A percentile compares a stretch with the other conserved stretches of the same genome.
These are phyloP conservation scores for Chloropsis hardwickii DNA, from an alignment of 2,113 vertebrate genomes.

Conservation along the genomic window DNA sequence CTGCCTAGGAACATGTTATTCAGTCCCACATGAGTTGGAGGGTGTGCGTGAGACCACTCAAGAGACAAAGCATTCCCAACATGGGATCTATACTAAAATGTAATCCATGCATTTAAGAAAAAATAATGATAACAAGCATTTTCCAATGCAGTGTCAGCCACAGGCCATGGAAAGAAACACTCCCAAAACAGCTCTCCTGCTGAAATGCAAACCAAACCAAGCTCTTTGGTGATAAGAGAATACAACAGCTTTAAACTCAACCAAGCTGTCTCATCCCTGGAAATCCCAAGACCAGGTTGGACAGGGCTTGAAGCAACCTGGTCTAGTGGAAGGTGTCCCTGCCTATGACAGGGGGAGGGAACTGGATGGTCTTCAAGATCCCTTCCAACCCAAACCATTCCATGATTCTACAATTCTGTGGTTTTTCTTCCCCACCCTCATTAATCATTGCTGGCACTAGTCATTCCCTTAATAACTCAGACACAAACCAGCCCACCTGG, in stretches of 20 bases:
- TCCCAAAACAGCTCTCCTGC: neutral
- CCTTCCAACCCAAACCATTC: neutral
- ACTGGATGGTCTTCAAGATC: neutral
- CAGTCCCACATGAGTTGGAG: neutral
- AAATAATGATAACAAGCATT: neutral
- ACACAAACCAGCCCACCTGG: neutral
- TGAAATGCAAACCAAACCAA: neutral
- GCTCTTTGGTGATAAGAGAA: neutral
- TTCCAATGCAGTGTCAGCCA: neutral
- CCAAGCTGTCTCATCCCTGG: neutral
- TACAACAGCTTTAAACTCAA: fast-evolving
- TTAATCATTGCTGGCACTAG: neutral
- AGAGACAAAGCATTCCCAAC: neutral
- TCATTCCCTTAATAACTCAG: neutral
- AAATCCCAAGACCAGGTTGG: neutral
- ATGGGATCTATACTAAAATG: neutral
- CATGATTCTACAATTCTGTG: neutral
- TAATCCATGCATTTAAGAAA: neutral
- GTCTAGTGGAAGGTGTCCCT: neutral
- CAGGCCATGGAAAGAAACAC: neutral
- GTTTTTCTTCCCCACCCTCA: neutral
- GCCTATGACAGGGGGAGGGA: neutral
- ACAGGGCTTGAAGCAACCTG: neutral
- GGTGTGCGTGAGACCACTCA: neutral
- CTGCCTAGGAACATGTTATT: neutral